A percentile compares a stretch with the other conserved stretches of the same genome.
Evolutionary conservation across 2,797 vertebrate genomes (phyloP).

Genomic region (Labroides dimidiatus): DNA sequence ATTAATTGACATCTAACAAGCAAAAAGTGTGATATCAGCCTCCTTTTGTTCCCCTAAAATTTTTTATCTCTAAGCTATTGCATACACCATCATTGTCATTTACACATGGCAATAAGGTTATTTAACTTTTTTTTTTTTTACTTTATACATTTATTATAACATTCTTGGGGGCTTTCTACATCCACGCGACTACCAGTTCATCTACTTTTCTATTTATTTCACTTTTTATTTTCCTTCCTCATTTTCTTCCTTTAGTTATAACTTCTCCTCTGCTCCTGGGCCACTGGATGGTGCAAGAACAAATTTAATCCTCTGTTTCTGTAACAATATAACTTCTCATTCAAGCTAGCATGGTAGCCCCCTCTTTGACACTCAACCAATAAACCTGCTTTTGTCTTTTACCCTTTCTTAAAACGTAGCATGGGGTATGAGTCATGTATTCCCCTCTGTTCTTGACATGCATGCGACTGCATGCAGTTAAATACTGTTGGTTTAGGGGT

Average conservation of each 20-base stretch:
- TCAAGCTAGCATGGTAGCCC: conserved; percentile 83
- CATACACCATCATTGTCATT: conserved; percentile 4
- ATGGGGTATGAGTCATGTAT: conserved; percentile 69
- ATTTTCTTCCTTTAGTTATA: conserved; percentile 24
- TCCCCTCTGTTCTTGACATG: conserved; percentile 70
- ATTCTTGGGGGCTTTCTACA: conserved; percentile 23
- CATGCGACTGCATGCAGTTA: conserved; percentile 80
- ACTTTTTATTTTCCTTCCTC: conserved; percentile 12
- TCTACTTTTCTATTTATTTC: conserved; percentile 23
- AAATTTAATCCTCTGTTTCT: conserved; percentile 65
- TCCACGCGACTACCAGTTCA: conserved; percentile 21
- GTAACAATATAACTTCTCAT: conserved; percentile 64
- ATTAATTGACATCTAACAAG: conserved; percentile 43
- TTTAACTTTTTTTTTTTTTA: conserved; percentile 1
- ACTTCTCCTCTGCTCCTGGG: conserved; percentile 49
- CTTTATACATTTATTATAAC: conserved; percentile 2
- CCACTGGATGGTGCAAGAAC: conserved; percentile 65
- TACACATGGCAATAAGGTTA: background rate
- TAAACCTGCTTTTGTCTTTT: conserved; percentile 67
- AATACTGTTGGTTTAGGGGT: conserved; percentile 33
- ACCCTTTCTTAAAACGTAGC: conserved; percentile 74
- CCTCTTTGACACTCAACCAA: conserved; percentile 74
- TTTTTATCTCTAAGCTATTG: background rate
- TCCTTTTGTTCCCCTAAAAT: conserved; percentile 3
- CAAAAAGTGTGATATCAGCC: background rate